phyloP scores from a whole-genome alignment of 2,113 vertebrate species.

The Vulpes vulpes region DNA sequence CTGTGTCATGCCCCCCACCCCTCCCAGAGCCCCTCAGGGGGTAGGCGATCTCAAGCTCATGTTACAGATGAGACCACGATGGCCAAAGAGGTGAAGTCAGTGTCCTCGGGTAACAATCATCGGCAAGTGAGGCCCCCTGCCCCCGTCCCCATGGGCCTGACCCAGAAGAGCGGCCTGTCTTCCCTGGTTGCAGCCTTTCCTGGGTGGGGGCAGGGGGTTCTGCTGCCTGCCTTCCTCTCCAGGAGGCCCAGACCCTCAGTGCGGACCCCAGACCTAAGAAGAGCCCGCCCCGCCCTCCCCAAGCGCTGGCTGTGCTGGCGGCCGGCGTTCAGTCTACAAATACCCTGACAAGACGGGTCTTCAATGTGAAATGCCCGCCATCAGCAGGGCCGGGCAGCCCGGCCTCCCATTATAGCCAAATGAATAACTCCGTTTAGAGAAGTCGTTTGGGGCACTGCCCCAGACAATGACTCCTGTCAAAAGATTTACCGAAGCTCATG shows the following conservation, averaged over 20 bases:
- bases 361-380: constrained; percentile 78
- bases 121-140: too few relatives aligned
- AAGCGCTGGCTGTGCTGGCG: background rate
- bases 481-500: constrained; percentile 89
- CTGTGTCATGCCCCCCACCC: accelerated
- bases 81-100: background rate
- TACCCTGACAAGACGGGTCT: constrained; percentile 80
- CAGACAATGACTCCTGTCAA: constrained; percentile 92
- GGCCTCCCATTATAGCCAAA: constrained; percentile 84
- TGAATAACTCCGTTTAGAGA: constrained; percentile 85
- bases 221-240: background rate
- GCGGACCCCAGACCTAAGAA: background rate
- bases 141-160: accelerated
- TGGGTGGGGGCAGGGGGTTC: background rate
- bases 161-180: accelerated
- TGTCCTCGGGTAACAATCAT: background rate
- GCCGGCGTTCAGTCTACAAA: background rate
- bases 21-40: accelerated
- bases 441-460: constrained; percentile 83
- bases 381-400: constrained; percentile 72
- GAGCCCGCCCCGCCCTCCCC: background rate
- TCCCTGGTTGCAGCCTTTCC: background rate
- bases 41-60: background rate
- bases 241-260: background rate
- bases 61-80: background rate